Evolutionary conservation across 1,140 invertebrate species (phyloP), one percentile per base, ranked within the genome.

Genomic region (Drosophila repleta): DNA sequence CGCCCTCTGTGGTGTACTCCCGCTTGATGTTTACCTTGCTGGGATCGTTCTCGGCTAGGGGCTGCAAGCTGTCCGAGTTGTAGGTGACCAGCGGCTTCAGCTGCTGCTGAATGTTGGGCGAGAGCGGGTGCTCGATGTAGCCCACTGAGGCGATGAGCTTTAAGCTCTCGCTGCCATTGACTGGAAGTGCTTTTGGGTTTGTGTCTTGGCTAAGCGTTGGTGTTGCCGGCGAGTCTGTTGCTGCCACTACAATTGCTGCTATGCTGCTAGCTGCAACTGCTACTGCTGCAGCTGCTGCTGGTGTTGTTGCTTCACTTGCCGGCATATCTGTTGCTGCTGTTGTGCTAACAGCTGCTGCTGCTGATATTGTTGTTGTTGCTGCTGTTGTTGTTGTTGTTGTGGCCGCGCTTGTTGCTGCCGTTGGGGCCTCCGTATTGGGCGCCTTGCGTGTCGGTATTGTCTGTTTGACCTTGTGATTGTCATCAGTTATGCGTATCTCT

Each of bases 401-500:
- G 55, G 51, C 39, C 20, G 8, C 46, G 7, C 60, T 56, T 52
- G 63, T 52, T 56, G 43, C 35, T 52, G 32, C 18, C n/a, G 53
- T 18, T 18, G 80, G 66, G 52, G 73, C 72, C n/a, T 81, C 74
- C 2, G 74, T 78, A 4, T 5, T 75, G 11, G 56, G 26, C 17
- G 48, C 41, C 29, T 89, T 89, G n/a, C 84, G 53, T 4, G 53
- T 90, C 8, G 79, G 76, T 57, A 84, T 76, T 41, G 75, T 60
- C 29, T 78, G 77, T 61, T 91, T 91, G 20, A 68, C 67, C 81
- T 80, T 91, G 52, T 60, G 70, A 65, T 85, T 91, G 41, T 90
- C 90, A 57, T 91, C 90, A 5, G 88, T 92, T 37, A 92, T 92
- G 41, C 91, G 90, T 61, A 92, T 92, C 56, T 92, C 91, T 1